These are phyloP conservation scores for Coelogynopora nodosa DNA, from an alignment of 2,888 invertebrate genomes.

Conservation along the genomic window DNA sequence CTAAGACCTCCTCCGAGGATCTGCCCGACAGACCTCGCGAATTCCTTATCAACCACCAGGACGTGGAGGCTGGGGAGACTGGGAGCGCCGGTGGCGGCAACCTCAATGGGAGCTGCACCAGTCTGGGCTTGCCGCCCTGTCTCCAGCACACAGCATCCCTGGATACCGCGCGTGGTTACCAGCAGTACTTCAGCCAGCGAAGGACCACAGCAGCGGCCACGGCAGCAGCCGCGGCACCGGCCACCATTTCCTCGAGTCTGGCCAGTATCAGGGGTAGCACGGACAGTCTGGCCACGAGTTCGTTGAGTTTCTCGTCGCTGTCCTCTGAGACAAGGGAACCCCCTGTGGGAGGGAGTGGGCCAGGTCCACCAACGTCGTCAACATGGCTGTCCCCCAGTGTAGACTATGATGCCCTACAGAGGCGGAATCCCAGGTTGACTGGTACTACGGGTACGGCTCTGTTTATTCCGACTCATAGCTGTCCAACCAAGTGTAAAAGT, in stretches of 20 bases:
- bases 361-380: not conserved
- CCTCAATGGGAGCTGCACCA: not conserved
- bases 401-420: slow-evolving; percentile 25
- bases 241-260: not conserved
- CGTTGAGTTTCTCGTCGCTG: not conserved
- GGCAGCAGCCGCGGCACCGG: no score
- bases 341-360: not conserved
- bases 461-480: slow-evolving; percentile 21
- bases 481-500: slow-evolving; percentile 42
- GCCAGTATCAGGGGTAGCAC: not conserved
- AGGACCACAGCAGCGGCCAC: not conserved
- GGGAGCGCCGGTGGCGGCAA: no score
- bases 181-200: not conserved
- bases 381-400: not conserved
- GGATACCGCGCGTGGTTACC: not conserved
- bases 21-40: not conserved
- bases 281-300: not conserved
- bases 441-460: not conserved
- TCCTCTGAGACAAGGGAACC: no score
- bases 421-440: not conserved
- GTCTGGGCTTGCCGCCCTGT: not conserved
- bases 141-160: not conserved
- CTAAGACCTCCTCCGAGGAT: not conserved
- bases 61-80: not conserved
- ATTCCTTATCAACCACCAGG: not conserved